Evolutionary conservation across 1,140 invertebrate genomes (phyloP), one percentile per base, ranked within the genome.

Genomic region (Drosophila biarmipes): DNA sequence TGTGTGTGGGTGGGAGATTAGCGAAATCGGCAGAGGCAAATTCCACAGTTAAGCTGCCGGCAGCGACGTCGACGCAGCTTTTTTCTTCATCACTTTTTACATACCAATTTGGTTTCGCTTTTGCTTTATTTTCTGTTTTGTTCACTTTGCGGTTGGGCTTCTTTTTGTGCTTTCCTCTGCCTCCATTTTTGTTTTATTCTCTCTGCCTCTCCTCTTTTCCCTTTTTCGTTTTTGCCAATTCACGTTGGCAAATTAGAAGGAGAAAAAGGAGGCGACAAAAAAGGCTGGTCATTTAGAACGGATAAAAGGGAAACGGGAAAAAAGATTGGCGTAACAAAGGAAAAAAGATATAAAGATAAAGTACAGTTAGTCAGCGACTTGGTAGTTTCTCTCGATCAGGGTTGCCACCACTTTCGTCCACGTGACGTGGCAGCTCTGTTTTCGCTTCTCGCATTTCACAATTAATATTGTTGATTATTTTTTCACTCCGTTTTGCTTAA

Each of bases 201-300:
- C 45, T 64, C 34, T 14, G 27, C 4, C 45, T 43, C 27, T 38
- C 71, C 29, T 58, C 53, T 77, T 76, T 7, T 17, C 4, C 19
- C 24, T 15, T 24, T n/a, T 24, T 15, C 0, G 24, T 24, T 46
- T 68, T 80, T 74, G 81, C 63, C 73, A 63, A 74, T 80, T 85
- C 82, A 80, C 73, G 73, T 69, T 80, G 64, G 61, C 80, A 80
- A 85, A 86, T 80, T 80, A 85, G 72, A 76, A 73, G 42, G 29
- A 27, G 49, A 12, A 21, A 37, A 38, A 12, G 43, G 17, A 52
- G 29, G 40, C 27, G 7, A 24, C 27, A 66, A 68, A 66, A 68
- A 45, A 34, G 62, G 45, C 37, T 19, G 40, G n/a, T n/a, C 35
- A 49, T 63, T 34, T 38, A 69, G 63, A 69, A 63, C 24, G 14